A percentile compares a stretch with the other conserved stretches of the same genome.
Conservation (phyloP, 2,113 vertebrate genomes). For the Rattus rattus region DNA sequence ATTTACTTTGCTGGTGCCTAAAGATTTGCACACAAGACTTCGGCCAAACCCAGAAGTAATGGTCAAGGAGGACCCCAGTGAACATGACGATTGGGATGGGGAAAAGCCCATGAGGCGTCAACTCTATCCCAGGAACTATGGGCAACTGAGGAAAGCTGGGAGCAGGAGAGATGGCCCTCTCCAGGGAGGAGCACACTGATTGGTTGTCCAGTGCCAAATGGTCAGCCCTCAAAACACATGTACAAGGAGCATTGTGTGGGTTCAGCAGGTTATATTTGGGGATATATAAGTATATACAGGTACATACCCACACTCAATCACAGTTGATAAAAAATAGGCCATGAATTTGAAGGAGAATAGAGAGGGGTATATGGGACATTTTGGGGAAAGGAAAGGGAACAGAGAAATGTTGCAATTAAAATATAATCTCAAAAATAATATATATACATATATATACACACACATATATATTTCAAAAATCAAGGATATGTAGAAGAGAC, state of each 20-base stretch:
- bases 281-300: neutral
- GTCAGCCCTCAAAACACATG: neutral
- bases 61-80: neutral
- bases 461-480: neutral
- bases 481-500: neutral
- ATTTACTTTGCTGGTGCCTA: neutral
- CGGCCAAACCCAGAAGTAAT: neutral
- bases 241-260: neutral
- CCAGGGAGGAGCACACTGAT: neutral
- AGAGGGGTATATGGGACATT: neutral
- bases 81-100: neutral
- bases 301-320: neutral
- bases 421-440: neutral
- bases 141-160: neutral
- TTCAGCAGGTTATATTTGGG: neutral
- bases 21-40: neutral
- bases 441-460: no score
- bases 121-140: neutral
- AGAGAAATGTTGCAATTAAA: neutral
- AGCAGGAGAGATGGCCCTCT: neutral
- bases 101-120: neutral
- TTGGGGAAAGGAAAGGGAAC: neutral
- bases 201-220: neutral
- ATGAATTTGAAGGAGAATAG: neutral
- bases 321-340: neutral